Conservation (phyloP, 2,113 vertebrate species). For the Plestiodon gilberti region DNA sequence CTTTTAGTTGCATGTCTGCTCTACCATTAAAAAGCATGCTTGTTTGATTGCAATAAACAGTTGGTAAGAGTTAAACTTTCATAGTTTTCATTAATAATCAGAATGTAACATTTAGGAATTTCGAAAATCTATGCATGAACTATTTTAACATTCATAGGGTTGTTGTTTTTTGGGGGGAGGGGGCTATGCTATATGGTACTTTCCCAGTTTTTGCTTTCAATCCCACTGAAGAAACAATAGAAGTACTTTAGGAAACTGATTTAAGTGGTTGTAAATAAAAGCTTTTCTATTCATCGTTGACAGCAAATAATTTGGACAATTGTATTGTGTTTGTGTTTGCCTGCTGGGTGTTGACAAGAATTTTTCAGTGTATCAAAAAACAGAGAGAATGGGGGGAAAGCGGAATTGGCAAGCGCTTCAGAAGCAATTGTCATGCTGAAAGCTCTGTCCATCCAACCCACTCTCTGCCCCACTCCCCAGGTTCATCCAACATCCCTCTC, state of each 20-base stretch:
- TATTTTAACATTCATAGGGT: not conserved
- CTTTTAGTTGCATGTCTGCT: too few species aligned
- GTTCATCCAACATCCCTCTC: not conserved
- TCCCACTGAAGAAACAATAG: not conserved
- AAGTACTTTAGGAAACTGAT: not conserved
- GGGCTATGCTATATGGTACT: not conserved
- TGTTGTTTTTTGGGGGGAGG: too few species aligned
- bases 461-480: not conserved
- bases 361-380: not conserved
- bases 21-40: too few species aligned
- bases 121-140: not conserved
- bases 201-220: not conserved
- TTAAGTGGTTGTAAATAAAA: not conserved
- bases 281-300: not conserved
- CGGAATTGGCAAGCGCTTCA: not conserved
- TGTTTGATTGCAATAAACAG: too few species aligned
- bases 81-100: not conserved
- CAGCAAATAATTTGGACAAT: not conserved
- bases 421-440: not conserved
- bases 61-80: too few species aligned
- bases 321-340: not conserved
- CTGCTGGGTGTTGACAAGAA: not conserved
- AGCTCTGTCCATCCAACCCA: not conserved
- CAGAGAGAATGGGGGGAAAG: too few species aligned
- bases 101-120: not conserved